Base-by-base conservation (phyloP, 1,140 invertebrate species). In the Drosophila micromelanica region DNA sequence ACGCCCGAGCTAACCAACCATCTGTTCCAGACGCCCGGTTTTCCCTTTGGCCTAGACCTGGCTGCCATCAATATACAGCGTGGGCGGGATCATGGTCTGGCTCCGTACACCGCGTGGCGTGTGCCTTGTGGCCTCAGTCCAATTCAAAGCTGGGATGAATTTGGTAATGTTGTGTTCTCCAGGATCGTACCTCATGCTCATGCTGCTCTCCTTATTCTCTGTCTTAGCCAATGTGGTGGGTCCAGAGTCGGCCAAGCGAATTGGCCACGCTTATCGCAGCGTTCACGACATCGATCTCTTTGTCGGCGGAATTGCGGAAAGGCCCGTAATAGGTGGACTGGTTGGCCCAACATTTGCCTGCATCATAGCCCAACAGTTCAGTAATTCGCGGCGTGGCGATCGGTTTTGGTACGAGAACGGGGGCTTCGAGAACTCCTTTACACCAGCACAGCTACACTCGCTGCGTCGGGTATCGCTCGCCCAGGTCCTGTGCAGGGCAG, bases 321-420 rank as follows among this genome's bases (percentile, higher is more conserved):
- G 95, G 11, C 95, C 96, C 0, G 94, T 98, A 0, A 92, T 92
- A 1, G 97, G 97, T 9, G 98, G 96, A 2, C 89, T 99, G 0
- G 96, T 99, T 0, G 98, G 98, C 0, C 98, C 98, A 0, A 99
- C 98, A 0, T 98, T 99, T 89, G 97, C 97, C 48, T 99, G 98
- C 86, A 97, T 99, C 61, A 96, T 99, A 13, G 98, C 96, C 0
- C 96, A 98, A 78, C 98, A 99, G 89, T 99, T 99, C 90, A 94
- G 95, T 20, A 96, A 97, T 84, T 92, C 98, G 0, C 94, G 97
- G 4, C 96, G 96, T 90, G 98, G 98, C 32, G 98, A 99, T 93
- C 92, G 98, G 69, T 99, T 98, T 92, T 99, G 98, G 97, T 96
- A 97, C 82, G 97, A 98, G 92, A 97, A 97, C 90, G 94, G 95